A percentile compares a stretch with the other conserved stretches of the same genome.
Conservation (phyloP, 2,888 invertebrate genomes). For the Drosophila affinis region DNA sequence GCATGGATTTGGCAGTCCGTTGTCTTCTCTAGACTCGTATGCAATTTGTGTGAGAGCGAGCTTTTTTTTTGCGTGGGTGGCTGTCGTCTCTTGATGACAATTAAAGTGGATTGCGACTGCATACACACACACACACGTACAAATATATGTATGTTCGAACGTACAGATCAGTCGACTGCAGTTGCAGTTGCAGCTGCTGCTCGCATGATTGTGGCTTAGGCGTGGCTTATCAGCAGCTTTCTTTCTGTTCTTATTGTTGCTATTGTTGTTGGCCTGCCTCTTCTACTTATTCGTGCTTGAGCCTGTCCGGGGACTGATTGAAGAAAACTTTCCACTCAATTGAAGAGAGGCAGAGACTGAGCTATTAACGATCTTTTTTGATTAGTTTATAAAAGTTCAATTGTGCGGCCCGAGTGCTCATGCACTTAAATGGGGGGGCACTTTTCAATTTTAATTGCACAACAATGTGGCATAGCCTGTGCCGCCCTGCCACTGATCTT, state of each 20-base stretch:
- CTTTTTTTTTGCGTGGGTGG: conserved; percentile 26
- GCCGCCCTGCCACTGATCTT: conserved; percentile 50
- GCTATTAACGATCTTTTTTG: conserved; percentile 55
- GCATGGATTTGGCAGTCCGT: conserved; percentile 24
- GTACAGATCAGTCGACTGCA: neutral
- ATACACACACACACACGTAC: conserved; percentile 17
- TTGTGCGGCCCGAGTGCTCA: conserved; percentile 57
- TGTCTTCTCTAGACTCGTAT: conserved; percentile 12
- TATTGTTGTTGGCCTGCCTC: conserved; percentile 28
- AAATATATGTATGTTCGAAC: neutral
- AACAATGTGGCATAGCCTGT: conserved; percentile 57
- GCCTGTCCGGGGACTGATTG: conserved; percentile 63
- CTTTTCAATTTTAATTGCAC: conserved; percentile 61
- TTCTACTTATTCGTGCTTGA: conserved; percentile 50
- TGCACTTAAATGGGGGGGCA: conserved; percentile 69
- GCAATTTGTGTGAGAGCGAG: conserved; percentile 1
- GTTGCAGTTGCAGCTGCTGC: neutral
- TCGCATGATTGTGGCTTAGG: conserved; percentile 40
- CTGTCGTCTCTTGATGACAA: conserved; percentile 38
- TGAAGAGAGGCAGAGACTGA: conserved; percentile 36
- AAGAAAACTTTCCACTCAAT: conserved; percentile 63
- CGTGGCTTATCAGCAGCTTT: conserved; percentile 48
- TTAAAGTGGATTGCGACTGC: conserved; percentile 38
- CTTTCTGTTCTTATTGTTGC: conserved; percentile 34
- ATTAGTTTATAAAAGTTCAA: conserved; percentile 78